Evolutionary conservation across 2,797 vertebrate genomes (phyloP), one percentile per base, ranked within the genome.

Genomic region (Silurus aristotelis): DNA sequence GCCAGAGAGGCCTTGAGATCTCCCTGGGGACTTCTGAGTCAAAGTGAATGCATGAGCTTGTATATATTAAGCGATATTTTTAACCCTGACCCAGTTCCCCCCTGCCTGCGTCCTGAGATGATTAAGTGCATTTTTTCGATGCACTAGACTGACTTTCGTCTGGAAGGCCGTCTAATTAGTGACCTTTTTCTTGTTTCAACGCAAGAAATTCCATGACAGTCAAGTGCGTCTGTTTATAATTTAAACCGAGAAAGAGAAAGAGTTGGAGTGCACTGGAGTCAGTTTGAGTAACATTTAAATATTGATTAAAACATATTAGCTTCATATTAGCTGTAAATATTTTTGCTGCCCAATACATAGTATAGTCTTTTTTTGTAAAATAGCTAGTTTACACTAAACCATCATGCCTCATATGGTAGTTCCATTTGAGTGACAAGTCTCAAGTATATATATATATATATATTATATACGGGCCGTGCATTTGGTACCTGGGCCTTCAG

Each of bases 1-100:
- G 86, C 86, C 83, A 84, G 81, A 77, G 80, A 83, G 27, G 64
- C 77, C 70, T 88, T 72, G 61, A 87, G 86, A 86, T 70, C 55
- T 15, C 85, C 85, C 82, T 19, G 85, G 87, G 68, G 76, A 86
- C 38, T 38, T 67, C 56, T 2, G 61, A 43, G 78, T 52, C 64
- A 85, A 72, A 85, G 75, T 63, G 52, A 85, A 78, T 43, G n/a
- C 80, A 83, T 38, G n/a, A 67, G 72, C 72, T 68, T 88, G 66
- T 87, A 63, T 61, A 80, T 87, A 80, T 77, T 80, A 73, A 43
- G 56, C 66, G 70, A 82, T 84, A 61, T 81, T 84, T 88, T 68
- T 66, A 78, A 84, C 22, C 48, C 75, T 48, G 83, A 78, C 67
- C 78, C 71, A 31, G 43, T 88, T 55, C 61, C 77, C 25, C 79